Base-by-base conservation (phyloP, 1,140 invertebrate species). In the Sinonovacula constricta region DNA sequence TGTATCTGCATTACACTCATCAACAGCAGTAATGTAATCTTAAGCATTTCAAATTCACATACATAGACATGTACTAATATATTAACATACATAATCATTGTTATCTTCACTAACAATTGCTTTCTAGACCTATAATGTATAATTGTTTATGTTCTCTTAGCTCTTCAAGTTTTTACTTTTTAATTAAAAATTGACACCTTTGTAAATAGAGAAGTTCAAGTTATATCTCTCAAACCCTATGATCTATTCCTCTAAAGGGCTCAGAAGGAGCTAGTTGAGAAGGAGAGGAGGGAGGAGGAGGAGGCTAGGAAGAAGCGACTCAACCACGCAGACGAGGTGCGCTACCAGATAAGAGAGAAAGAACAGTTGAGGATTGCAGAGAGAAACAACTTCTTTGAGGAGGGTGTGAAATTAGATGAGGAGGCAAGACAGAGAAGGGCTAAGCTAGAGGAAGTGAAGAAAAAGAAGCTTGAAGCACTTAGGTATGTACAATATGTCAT, bases 251-350 rank as follows among this genome's bases (percentile, higher is more conserved):
- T 33, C 36, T 82, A 1, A 79, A 91, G 90, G 65, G 90, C 90
- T 22, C 91, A 92, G 80, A 88, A 90, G 49, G 91, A 91, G 68
- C 79, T 90, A 34, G 84, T 91, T 22, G 90, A 91, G 76, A 91
- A 90, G 68, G 89, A 91, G 60, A 88, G 87, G 56, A 60, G 83
- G 14, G 89, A 91, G 65, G 89, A 91, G 56, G 66, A 83, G 7
- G 79, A 83, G 24, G 24, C 78, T 22, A 63, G 68, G n/a, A 85
- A 84, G 68, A 88, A 88, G 59, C 81, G 84, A 18, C 60, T 81
- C 31, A 54, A 59, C 7, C 88, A 91, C 79, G 86, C 87, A n/a
- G 85, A 88, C 22, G 89, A 91, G 22, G 87, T 92, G 18, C 82
- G 89, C 15, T 31, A 79, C 14, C 91, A 92, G 86, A 92, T 92